These are phyloP conservation scores for Acanthurus leucopareius DNA, from an alignment of 2,797 vertebrate genomes.

Conservation along the genomic window DNA sequence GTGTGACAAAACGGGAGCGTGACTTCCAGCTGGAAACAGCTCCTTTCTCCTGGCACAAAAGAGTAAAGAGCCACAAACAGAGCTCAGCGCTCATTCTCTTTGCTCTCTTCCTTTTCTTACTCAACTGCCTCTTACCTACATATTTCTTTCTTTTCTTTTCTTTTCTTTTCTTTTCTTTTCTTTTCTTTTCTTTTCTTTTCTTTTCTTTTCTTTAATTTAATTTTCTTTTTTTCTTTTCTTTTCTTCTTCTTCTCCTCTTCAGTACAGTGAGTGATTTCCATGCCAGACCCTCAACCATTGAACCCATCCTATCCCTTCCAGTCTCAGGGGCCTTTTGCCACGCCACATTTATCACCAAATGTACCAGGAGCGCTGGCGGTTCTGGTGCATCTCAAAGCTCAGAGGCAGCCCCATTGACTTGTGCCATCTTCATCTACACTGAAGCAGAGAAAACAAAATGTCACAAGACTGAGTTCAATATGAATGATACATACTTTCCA, in stretches of 20 bases:
- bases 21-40: conserved; percentile 67
- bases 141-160: too few species aligned
- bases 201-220: background rate
- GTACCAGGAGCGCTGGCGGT: conserved; percentile 44
- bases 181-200: background rate
- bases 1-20: conserved; percentile 58
- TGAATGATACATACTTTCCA: conserved; percentile 21
- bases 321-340: conserved; percentile 59
- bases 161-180: background rate
- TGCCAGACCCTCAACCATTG: conserved; percentile 56
- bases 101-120: conserved; percentile 17
- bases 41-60: conserved; percentile 61
- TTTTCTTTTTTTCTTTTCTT: conserved; percentile 1
- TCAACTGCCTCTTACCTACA: conserved; percentile 3
- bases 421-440: conserved; percentile 22
- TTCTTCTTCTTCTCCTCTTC: background rate
- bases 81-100: conserved; percentile 35
- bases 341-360: conserved; percentile 79
- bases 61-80: conserved; percentile 46
- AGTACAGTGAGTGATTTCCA: conserved; percentile 60
- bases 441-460: conserved; percentile 18
- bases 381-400: conserved; percentile 49
- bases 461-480: background rate
- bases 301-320: conserved; percentile 56
- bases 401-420: conserved; percentile 22